Evolutionary conservation across 92 coral and sea anemone species (phyloP).

Genomic region (Epizoanthus scotinus): DNA sequence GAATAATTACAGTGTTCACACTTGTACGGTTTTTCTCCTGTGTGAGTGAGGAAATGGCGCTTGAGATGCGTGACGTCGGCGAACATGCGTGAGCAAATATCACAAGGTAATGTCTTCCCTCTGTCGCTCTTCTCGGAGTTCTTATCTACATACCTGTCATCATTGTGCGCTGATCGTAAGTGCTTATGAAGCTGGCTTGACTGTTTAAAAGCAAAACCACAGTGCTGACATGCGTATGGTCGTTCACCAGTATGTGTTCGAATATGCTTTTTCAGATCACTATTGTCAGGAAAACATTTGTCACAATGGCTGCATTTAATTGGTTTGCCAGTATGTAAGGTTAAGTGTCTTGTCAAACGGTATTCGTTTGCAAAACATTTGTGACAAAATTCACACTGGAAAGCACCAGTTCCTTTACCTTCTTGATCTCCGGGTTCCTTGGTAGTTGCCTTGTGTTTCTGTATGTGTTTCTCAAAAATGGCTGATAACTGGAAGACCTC

Average conservation of each 20-base stretch:
- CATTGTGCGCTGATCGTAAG: slow-evolving; percentile 3
- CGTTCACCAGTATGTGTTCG: slow-evolving; percentile 38
- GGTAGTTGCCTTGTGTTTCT: not conserved
- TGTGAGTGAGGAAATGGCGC: slow-evolving; percentile 36
- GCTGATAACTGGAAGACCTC: slow-evolving; percentile 23
- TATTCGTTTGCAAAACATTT: not conserved
- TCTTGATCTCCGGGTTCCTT: not conserved
- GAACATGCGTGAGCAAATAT: slow-evolving; percentile 27
- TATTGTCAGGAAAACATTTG: slow-evolving; percentile 16
- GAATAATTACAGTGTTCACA: slow-evolving; percentile 20
- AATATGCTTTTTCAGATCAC: slow-evolving; percentile 32
- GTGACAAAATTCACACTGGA: slow-evolving; percentile 15
- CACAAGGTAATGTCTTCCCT: not conserved
- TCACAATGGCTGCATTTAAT: slow-evolving; percentile 18
- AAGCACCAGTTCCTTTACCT: not conserved
- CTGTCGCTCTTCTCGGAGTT: not conserved
- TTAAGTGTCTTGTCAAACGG: slow-evolving; percentile 21
- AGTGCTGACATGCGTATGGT: slow-evolving; percentile 23
- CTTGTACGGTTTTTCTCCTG: slow-evolving; percentile 27
- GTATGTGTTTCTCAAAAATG: not conserved
- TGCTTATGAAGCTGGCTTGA: slow-evolving; percentile 38
- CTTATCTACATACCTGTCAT: not conserved
- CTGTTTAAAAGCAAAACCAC: slow-evolving; percentile 24
- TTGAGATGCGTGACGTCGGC: slow-evolving; percentile 20
- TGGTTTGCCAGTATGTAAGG: slow-evolving; percentile 2